phyloP scores from a whole-genome alignment of 2,113 vertebrate species.

The Mugil cephalus region DNA sequence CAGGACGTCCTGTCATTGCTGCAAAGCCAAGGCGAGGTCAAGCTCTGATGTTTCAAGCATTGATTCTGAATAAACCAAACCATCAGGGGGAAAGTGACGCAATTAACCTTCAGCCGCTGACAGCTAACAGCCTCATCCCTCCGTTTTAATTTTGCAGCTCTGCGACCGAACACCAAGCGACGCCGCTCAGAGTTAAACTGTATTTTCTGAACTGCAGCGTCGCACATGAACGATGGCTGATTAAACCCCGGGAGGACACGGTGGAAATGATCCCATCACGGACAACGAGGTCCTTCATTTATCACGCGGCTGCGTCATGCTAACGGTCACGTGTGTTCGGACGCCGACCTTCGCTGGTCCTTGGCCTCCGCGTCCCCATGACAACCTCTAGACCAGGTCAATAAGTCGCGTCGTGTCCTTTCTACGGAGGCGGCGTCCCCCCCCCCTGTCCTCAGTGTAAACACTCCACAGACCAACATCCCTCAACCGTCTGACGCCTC shows the following conservation, averaged over 20 bases:
- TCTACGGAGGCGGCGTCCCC: conserved; percentile 13
- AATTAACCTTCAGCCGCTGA: no score
- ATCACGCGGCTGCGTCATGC: background rate
- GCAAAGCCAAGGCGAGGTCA: no score
- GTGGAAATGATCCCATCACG: conserved; percentile 5
- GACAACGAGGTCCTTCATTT: background rate
- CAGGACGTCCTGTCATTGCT: no score
- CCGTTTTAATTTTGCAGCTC: no score
- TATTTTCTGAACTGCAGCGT: no score
- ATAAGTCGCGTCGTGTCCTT: conserved; percentile 37
- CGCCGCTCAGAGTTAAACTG: no score
- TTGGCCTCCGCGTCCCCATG: conserved; percentile 23
- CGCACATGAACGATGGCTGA: background rate
- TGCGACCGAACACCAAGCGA: no score
- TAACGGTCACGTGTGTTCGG: background rate
- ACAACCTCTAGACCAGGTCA: conserved; percentile 41
- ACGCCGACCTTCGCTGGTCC: conserved; percentile 40
- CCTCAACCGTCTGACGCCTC: conserved; percentile 11
- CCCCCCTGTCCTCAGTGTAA: conserved; percentile 3
- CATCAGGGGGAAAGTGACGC: no score
- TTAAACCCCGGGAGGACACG: background rate
- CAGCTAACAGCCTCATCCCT: no score
- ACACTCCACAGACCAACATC: background rate
- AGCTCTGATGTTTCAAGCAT: no score
- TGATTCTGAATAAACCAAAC: no score